Conservation (phyloP, 2,888 invertebrate species). For the Megalurothrips usitatus region DNA sequence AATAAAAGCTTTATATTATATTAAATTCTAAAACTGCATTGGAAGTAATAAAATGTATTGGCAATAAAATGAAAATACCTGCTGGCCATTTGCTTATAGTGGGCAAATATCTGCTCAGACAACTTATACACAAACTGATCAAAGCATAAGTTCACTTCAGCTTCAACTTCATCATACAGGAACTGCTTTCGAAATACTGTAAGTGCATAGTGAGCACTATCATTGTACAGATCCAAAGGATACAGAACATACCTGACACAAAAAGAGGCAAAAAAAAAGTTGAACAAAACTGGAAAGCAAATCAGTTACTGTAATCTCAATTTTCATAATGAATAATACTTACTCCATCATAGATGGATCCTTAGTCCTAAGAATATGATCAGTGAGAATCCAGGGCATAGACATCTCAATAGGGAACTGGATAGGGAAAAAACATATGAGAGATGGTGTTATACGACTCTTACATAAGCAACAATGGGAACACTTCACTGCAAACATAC, state of each 20-base stretch:
- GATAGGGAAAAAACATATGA: conserved; percentile 40
- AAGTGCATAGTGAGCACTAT: conserved; percentile 93
- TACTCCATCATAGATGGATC: conserved; percentile 99
- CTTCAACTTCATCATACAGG: conserved; percentile 98
- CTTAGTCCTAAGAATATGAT: conserved; percentile 92
- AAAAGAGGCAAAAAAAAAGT: neutral
- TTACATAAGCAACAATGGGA: neutral
- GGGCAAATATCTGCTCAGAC: conserved; percentile 95
- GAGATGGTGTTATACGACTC: no score
- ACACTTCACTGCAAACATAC: conserved; percentile 43
- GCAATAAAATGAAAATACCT: conserved; percentile 52
- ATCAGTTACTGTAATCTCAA: neutral
- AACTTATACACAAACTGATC: conserved; percentile 99
- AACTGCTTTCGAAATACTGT: conserved; percentile 97
- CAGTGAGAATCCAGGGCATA: conserved; percentile 99
- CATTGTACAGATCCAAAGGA: conserved; percentile 95
- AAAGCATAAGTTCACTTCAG: conserved; percentile 97
- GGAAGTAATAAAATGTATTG: neutral
- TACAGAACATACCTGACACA: conserved; percentile 80
- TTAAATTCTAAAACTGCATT: neutral
- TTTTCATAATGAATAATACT: conserved; percentile 45
- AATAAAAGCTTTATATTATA: neutral
- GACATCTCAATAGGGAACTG: conserved; percentile 99
- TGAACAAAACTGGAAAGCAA: neutral
- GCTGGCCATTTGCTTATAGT: conserved; percentile 94